Evolutionary conservation across 1,140 invertebrate genomes (phyloP), one percentile per base, ranked within the genome.

Genomic region (Drosophila virilis): DNA sequence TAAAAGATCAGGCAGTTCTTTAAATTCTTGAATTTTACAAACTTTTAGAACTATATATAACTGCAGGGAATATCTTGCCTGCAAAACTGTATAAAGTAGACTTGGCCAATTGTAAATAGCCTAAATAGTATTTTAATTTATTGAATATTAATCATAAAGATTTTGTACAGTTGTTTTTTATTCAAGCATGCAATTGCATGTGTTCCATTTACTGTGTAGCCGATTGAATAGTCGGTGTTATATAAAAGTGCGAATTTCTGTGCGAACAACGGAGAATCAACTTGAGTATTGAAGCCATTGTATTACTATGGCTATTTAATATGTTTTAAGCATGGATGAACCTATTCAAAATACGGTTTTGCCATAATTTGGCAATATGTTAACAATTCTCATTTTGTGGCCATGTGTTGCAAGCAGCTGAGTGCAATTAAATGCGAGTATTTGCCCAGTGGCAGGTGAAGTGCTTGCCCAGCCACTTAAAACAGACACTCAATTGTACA

Each of bases 401-500:
- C 45, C 15, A 54, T 57, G 32, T 68, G 46, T 38, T 85, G 76
- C 65, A 72, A 77, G 22, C 66, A 17, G 59, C 64, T 32, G 8
- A 67, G 69, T 42, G 69, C 82, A 78, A 86, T 86, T 84, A 68
- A 81, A 45, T 52, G 22, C 15, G 8, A 68, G 32, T 40, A 58
- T 58, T 66, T 55, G 40, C 59, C 51, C 33, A 67, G 43, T 52
- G 8, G 35, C 61, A 60, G 42, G 57, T 45, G 13, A 72, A 51
- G 64, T 59, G 77, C 32, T 54, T 59, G n/a, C 22, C 33, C 33
- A 76, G 57, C 55, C 77, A 78, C 77, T 76, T 67, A 71, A 72
- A 70, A 46, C 38, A 45, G 43, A 74, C 58, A 74, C 37, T 57
- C 15, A 59, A 46, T 32, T 46, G 40, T 10, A 45, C 13, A 61